Evolutionary conservation across 30 jellyfish, hydroid and myxozoan species (phyloP).

Genomic region (Haliclystus octoradiatus): DNA sequence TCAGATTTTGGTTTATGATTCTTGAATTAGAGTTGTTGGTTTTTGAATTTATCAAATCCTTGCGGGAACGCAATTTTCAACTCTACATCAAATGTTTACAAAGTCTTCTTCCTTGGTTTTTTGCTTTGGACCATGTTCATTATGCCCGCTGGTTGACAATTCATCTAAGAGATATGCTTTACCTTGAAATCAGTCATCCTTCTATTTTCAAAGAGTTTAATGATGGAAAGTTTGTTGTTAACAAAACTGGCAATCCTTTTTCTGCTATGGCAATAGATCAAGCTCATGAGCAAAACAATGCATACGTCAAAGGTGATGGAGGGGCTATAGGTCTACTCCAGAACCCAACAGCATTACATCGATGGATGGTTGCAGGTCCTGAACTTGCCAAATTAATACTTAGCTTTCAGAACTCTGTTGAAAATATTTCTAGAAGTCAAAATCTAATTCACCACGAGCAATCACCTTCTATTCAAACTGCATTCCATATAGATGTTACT

Average conservation of each 20-base stretch:
- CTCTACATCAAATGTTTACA: neutral
- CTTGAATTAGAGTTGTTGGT: neutral
- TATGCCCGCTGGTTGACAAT: conserved; percentile 31
- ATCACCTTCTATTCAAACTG: neutral
- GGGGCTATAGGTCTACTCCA: conserved; percentile 35
- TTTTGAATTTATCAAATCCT: conserved; percentile 4
- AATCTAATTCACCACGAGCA: conserved; percentile 33
- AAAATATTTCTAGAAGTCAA: conserved; percentile 1
- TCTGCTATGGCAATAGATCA: conserved; percentile 27
- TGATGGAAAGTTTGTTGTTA: conserved; percentile 4
- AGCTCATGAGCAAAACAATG: conserved; percentile 51
- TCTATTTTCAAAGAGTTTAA: conserved; percentile 5
- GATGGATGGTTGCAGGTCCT: conserved; percentile 50
- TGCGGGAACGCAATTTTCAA: conserved; percentile 6
- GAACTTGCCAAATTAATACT: conserved; percentile 10
- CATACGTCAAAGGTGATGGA: conserved; percentile 29
- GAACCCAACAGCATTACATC: conserved; percentile 15
- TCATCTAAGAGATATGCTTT: conserved; percentile 8
- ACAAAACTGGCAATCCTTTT: conserved; percentile 10
- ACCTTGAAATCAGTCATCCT: conserved; percentile 3
- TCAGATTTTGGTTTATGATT: conserved; percentile 7
- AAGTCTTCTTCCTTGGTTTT: conserved; percentile 11
- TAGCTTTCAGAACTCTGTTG: neutral
- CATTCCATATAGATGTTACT: conserved; percentile 3
- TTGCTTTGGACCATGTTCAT: conserved; percentile 14